Conservation (phyloP, 2,797 vertebrate species). For the Meda fulgida region DNA sequence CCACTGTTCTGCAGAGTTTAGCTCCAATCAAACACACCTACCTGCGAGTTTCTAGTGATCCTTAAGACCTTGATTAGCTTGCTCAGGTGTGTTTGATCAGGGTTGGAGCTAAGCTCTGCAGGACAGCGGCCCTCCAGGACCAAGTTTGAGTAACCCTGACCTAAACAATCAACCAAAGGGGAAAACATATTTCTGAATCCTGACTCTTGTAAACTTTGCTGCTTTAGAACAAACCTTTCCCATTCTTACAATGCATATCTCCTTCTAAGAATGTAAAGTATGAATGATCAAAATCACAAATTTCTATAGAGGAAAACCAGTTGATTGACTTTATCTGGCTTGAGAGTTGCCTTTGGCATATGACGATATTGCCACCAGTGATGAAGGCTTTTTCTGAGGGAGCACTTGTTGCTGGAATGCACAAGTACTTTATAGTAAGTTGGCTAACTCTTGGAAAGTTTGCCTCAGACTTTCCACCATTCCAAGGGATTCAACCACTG, state of each 20-base stretch:
- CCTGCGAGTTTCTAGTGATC: too few relatives aligned
- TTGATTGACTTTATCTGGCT: conserved; percentile 26
- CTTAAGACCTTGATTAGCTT: too few relatives aligned
- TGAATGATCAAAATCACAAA: background rate
- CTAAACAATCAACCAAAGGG: background rate
- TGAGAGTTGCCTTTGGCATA: conserved; percentile 6
- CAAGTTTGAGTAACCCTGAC: too few relatives aligned
- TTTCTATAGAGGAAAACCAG: conserved; percentile 15
- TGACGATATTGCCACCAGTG: conserved; percentile 30
- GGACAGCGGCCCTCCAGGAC: too few relatives aligned
- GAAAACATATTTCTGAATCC: background rate
- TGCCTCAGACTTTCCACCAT: conserved; percentile 41
- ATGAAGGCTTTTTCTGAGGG: conserved; percentile 7
- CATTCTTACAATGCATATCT: background rate
- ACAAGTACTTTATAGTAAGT: conserved; percentile 38
- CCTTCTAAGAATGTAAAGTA: background rate
- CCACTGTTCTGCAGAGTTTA: too few relatives aligned
- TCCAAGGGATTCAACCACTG: conserved; percentile 42
- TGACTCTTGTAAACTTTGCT: background rate
- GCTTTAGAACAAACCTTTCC: background rate
- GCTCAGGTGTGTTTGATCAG: too few relatives aligned
- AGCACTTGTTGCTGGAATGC: conserved; percentile 32
- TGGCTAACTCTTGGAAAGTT: conserved; percentile 44
- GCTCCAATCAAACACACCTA: too few relatives aligned
- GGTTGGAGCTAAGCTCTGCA: too few relatives aligned